Evolutionary conservation across 1,140 invertebrate genomes (phyloP), one percentile per base, ranked within the genome.

Genomic region (Lineus longissimus): DNA sequence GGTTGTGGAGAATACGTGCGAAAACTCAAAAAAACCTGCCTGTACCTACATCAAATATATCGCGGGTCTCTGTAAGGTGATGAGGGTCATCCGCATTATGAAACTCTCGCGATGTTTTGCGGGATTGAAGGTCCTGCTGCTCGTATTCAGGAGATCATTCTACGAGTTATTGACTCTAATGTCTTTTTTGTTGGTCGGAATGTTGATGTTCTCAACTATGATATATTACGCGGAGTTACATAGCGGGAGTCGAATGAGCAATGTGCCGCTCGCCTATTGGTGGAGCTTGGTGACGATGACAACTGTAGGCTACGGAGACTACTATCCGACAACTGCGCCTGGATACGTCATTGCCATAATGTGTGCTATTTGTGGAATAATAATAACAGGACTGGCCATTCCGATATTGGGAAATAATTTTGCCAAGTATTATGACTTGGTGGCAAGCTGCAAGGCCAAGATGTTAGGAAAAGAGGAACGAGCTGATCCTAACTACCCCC

Each of bases 381-480:
- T 98, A 87, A 93, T 98, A 87, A 93, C 98, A 87, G 95, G 95
- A 85, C 94, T 98, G 87, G 95, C 95, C 86, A 96, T 97, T 89
- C 74, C 76, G 4, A 72, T 78, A 11, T 74, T 78, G 56, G 75
- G 72, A 47, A 71, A 71, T 40, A 76, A 76, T 63, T 78, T 78
- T 65, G 64, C 66, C 1, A 93, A 62, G 30, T 74, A 70, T 51
- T 74, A 74, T 30, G 33, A 36, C 33, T 13, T 36, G 4, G 33
- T 36, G 4, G 33, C 33, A 4, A 36, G 33, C 15, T 36, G 33
- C 33, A 51, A 60, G 15, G 13, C 57, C 19, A 55, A 64, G 9
- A 58, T 43, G n/a, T n/a, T 11, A 43, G 41, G 41, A 43, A 43
- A n/a, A 11, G 11, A 43, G n/a, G 11, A n/a, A 43, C n/a, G n/a